Percentiles rank a stretch among this genome's conserved stretches.
Conservation (phyloP, 2,888 invertebrate species). For the Dimorphilus gyrociliatus region DNA sequence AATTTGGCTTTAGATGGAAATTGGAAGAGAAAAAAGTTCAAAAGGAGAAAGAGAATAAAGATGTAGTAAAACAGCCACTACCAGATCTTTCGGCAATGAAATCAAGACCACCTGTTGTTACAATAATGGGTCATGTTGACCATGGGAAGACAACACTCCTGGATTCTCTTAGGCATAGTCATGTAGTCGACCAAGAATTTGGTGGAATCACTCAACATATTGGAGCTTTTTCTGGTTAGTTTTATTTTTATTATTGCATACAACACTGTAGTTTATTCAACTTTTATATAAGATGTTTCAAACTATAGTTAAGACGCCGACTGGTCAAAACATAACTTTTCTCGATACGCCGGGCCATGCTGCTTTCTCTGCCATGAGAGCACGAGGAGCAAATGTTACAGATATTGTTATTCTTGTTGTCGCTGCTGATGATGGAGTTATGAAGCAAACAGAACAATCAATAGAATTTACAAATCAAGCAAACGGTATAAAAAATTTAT, state of each 20-base stretch:
- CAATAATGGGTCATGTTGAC: slow-evolving; percentile 99
- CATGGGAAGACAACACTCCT: slow-evolving; percentile 96
- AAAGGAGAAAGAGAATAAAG: slow-evolving; percentile 35
- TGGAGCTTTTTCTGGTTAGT: slow-evolving; percentile 70
- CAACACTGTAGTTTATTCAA: neutral
- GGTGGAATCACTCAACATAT: slow-evolving; percentile 99
- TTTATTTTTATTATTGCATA: neutral
- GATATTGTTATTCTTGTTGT: slow-evolving; percentile 79
- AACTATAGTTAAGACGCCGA: slow-evolving; percentile 46
- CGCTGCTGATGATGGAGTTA: slow-evolving; percentile 96
- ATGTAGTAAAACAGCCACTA: slow-evolving; percentile 21
- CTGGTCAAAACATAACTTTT: slow-evolving; percentile 70
- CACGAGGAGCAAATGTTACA: slow-evolving; percentile 82
- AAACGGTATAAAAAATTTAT: slow-evolving; percentile 42
- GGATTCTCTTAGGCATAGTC: slow-evolving; percentile 66
- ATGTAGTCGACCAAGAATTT: slow-evolving; percentile 76
- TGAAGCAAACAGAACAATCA: slow-evolving; percentile 88
- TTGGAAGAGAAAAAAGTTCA: slow-evolving; percentile 36
- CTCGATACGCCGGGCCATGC: slow-evolving; percentile 98
- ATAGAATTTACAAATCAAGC: slow-evolving; percentile 66
- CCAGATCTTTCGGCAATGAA: slow-evolving; percentile 45
- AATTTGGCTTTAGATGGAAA: slow-evolving; percentile 49
- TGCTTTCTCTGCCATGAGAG: slow-evolving; percentile 82
- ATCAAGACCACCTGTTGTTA: slow-evolving; percentile 75
- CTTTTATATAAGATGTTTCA: slow-evolving; percentile 3